Base-by-base conservation (phyloP, 2,888 invertebrate species). In the Rhaphigaster nebulosa region DNA sequence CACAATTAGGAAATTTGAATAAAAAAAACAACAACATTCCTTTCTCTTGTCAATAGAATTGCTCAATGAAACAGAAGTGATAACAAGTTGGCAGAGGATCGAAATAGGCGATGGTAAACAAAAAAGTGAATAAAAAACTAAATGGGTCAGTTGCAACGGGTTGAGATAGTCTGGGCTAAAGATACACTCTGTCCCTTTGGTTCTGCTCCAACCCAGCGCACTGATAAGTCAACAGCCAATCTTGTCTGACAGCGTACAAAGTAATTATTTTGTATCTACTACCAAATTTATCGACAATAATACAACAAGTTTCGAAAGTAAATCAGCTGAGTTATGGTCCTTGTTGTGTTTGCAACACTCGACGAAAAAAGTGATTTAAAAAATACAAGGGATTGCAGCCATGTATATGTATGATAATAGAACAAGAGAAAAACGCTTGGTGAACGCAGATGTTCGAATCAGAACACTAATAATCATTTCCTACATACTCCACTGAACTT, bases 81-180 rank as follows among this genome's bases (percentile, higher is more conserved):
- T 65, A 65, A 65, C 18, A 34, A 65, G 65, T 34, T 65, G 65
- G 65, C 65, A 65, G 1, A 29, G 15, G 10, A 29, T 65, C n/a
- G 65, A 15, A 65, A 65, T 65, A n/a, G 29, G 65, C 4, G 29
- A 65, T 65, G 29, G 65, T 65, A 65, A 65, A 65, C 65, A 65
- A 65, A 65, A 65, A 65, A 65, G 29, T 65, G 65, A 65, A 65
- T 65, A 65, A 65, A 65, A 56, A 65, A n/a, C 29, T 18, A 65
- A 65, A 65, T 65, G 20, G 65, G 65, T 65, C 65, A 65, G 29
- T 65, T 65, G 65, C 65, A 65, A n/a, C n/a, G 60, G 10, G n/a
- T 60, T 8, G 60, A 60, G 65, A 65, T 65, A 65, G 65, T 2
- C 13, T 29, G 29, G 65, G 13, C 65, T 65, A 65, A 65, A 65